Percentiles rank a stretch among this genome's conserved stretches.
Evolutionary conservation across 2,113 vertebrate genomes (phyloP).

Genomic region (Crotalus tigris): DNA sequence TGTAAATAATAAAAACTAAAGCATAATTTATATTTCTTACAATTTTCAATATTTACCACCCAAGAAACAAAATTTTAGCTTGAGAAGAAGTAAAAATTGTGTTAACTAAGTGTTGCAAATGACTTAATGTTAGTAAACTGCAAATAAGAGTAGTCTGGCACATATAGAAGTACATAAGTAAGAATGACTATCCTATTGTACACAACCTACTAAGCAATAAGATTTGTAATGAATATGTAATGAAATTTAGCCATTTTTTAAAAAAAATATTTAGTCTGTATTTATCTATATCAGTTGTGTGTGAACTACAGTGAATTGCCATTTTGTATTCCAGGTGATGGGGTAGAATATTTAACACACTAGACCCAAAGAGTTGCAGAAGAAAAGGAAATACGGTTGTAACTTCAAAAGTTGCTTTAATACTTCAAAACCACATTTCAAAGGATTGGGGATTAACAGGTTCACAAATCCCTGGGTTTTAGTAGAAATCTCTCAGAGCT

Average conservation of each 20-base stretch:
- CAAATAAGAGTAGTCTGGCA: not conserved
- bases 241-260: not conserved
- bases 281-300: not conserved
- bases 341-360: not conserved
- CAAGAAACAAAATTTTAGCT: not conserved
- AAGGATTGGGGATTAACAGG: not conserved
- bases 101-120: not conserved
- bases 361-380: not conserved
- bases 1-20: not conserved
- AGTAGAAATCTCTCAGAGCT: not conserved
- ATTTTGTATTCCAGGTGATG: not conserved
- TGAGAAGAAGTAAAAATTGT: not conserved
- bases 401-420: not conserved
- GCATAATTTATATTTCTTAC: not conserved
- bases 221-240: not conserved
- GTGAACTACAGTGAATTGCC: not conserved
- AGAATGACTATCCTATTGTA: not conserved
- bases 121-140: not conserved
- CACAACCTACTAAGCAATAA: not conserved
- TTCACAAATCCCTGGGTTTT: not conserved
- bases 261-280: not conserved
- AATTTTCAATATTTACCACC: not conserved
- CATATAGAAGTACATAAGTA: not conserved
- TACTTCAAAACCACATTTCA: not conserved
- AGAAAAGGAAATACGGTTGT: not conserved